phyloP scores from a whole-genome alignment of 2,113 vertebrate genomes.

The Collichthys lucidus region DNA sequence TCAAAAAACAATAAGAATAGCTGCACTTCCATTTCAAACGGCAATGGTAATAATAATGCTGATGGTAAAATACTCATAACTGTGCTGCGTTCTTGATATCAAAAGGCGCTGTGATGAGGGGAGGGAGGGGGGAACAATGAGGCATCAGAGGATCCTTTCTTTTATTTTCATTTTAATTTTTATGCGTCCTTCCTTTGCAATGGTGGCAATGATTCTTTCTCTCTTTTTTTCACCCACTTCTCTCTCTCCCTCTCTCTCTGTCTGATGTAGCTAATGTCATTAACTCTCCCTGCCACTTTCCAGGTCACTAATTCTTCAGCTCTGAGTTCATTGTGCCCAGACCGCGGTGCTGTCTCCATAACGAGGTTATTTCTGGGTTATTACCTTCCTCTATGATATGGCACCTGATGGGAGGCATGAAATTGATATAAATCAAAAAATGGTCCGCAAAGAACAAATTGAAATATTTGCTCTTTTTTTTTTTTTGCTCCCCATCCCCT shows the following conservation, averaged over 20 bases:
- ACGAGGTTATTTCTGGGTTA: slow-evolving; percentile 99
- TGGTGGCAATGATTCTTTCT: slow-evolving; percentile 51
- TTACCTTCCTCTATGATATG: slow-evolving; percentile 96
- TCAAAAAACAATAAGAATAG: slow-evolving; percentile 76
- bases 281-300: slow-evolving; percentile 96
- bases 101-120: slow-evolving; percentile 64
- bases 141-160: slow-evolving; percentile 64
- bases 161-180: slow-evolving; percentile 69
- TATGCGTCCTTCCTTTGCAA: slow-evolving; percentile 45
- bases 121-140: slow-evolving; percentile 70
- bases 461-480: slow-evolving; percentile 82
- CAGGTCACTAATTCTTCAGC: slow-evolving; percentile 99
- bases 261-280: slow-evolving; percentile 87
- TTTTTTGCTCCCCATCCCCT: slow-evolving; percentile 41
- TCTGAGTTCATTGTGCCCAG: slow-evolving; percentile 98
- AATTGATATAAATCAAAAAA: slow-evolving; percentile 99
- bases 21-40: slow-evolving; percentile 72
- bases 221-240: slow-evolving; percentile 32
- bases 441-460: slow-evolving; percentile 88
- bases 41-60: slow-evolving; percentile 66
- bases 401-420: slow-evolving; percentile 94
- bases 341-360: slow-evolving; percentile 97
- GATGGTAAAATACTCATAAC: slow-evolving; percentile 67
- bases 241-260: slow-evolving; percentile 79
- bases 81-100: slow-evolving; percentile 49